Evolutionary conservation across 2,113 vertebrate species (phyloP).

Genomic region (Romanogobio albipinnatus): DNA sequence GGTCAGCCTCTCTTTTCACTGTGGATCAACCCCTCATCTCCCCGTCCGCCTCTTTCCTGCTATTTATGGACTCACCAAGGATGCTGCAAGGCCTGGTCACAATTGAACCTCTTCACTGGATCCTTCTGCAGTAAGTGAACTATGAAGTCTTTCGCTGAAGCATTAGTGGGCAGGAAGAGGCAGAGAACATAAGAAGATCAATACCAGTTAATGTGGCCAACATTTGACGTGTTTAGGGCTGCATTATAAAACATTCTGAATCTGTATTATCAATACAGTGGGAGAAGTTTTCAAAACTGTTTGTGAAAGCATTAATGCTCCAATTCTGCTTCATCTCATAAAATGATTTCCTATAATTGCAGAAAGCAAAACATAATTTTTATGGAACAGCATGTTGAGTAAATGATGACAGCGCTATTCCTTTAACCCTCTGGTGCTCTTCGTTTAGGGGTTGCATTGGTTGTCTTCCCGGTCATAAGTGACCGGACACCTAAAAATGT

Average conservation of each 20-base stretch:
- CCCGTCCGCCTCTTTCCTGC: slow-evolving; percentile 1
- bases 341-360: neutral
- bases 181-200: slow-evolving; percentile 49
- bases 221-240: slow-evolving; percentile 1
- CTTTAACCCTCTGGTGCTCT: neutral
- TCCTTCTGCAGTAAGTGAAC: slow-evolving; percentile 87
- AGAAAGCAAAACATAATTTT: neutral
- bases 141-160: slow-evolving; percentile 87
- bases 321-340: neutral
- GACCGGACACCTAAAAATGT: no score
- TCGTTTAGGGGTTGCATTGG: no score
- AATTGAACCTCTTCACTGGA: slow-evolving; percentile 80
- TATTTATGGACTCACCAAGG: slow-evolving; percentile 80
- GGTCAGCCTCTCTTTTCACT: slow-evolving; percentile 29
- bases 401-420: neutral
- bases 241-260: slow-evolving; percentile 25
- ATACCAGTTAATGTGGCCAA: slow-evolving; percentile 33
- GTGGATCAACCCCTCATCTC: slow-evolving; percentile 20
- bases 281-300: slow-evolving; percentile 23
- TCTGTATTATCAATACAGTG: slow-evolving; percentile 10
- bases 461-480: no score
- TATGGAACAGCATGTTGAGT: no score
- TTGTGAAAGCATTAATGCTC: slow-evolving; percentile 16
- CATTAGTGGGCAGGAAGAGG: slow-evolving; percentile 33
- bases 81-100: slow-evolving; percentile 85